Evolutionary conservation across 2,797 vertebrate species (phyloP).

Genomic region (Chaunax sp.): DNA sequence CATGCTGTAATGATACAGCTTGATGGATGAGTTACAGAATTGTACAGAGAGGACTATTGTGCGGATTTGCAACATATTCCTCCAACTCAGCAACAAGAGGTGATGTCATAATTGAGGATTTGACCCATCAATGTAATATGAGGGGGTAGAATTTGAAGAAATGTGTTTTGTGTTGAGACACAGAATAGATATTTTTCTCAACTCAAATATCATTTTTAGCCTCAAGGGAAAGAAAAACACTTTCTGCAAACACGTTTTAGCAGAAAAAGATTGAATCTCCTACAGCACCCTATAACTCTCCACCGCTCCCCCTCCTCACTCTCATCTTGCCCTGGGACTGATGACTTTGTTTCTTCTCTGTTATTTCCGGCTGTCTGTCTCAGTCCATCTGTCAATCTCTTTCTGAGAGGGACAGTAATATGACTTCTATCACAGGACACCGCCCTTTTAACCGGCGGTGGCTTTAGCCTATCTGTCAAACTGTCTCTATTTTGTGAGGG

Average conservation of each 20-base stretch:
- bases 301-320: conserved; percentile 14
- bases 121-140: too few relatives aligned
- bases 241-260: conserved; percentile 2
- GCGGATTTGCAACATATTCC: neutral
- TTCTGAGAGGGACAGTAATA: conserved; percentile 53
- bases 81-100: neutral
- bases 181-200: too few relatives aligned
- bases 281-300: conserved; percentile 34
- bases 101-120: too few relatives aligned
- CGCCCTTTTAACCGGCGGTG: conserved; percentile 29
- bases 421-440: conserved; percentile 30
- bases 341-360: conserved; percentile 54
- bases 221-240: conserved; percentile 8
- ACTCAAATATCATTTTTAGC: neutral
- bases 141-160: neutral
- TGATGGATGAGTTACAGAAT: neutral
- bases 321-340: conserved; percentile 49
- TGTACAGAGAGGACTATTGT: neutral
- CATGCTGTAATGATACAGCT: neutral
- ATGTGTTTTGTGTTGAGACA: neutral
- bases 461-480: conserved; percentile 42
- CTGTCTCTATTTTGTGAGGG: conserved; percentile 20
- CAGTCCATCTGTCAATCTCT: conserved; percentile 65
- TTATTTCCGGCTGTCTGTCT: conserved; percentile 53
- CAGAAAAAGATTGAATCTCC: conserved; percentile 24